Evolutionary conservation across 2,797 vertebrate genomes (phyloP).

Genomic region (Danio aesculapii): DNA sequence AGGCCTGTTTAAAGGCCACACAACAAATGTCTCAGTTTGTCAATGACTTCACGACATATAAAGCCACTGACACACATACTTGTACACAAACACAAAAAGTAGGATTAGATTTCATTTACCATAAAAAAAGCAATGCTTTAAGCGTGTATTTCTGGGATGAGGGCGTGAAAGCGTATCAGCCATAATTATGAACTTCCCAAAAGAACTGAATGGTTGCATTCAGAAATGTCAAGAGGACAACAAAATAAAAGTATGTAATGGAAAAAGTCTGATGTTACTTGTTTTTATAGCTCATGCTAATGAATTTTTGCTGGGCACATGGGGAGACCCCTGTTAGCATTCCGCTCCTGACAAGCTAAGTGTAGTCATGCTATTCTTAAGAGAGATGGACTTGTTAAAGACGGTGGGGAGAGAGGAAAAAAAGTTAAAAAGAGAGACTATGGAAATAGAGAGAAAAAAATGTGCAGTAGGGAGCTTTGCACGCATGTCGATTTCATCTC

Average conservation of each 20-base stretch:
- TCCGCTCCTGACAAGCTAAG: constrained; percentile 12
- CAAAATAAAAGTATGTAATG: not conserved
- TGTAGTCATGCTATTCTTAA: constrained; percentile 27
- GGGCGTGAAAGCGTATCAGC: not conserved
- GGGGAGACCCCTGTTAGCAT: constrained; percentile 1
- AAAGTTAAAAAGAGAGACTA: not conserved
- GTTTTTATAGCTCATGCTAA: constrained; percentile 8
- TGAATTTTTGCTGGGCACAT: not conserved
- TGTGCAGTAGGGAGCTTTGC: constrained; percentile 2
- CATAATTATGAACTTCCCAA: not conserved
- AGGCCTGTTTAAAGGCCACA: not conserved
- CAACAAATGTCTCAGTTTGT: constrained; percentile 15
- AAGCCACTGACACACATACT: not conserved
- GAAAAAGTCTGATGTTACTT: not conserved
- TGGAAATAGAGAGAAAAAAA: not conserved
- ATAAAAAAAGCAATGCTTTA: not conserved
- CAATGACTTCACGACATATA: not conserved
- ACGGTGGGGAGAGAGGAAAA: not conserved
- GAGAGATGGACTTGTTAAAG: constrained; percentile 6
- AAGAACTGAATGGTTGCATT: not conserved
- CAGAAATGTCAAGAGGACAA: not conserved
- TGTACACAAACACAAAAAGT: not conserved
- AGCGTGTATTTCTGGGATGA: not conserved
- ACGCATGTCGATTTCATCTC: not conserved
- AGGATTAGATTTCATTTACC: not conserved